Percentiles rank a stretch among this genome's conserved stretches.
These are phyloP conservation scores for Siniperca obscura DNA, from an alignment of 2,797 vertebrate genomes.

Conservation along the genomic window DNA sequence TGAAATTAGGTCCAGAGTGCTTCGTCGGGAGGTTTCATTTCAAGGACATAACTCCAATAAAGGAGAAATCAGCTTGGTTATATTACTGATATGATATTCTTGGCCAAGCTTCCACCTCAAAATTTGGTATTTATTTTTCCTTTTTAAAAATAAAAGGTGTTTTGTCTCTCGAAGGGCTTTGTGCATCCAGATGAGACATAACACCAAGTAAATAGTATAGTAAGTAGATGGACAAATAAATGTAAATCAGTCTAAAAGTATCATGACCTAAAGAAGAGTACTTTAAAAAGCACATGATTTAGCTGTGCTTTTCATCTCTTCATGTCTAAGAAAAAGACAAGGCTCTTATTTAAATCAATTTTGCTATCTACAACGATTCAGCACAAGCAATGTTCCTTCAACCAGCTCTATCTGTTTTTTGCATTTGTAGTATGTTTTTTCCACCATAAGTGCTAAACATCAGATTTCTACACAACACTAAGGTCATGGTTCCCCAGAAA, in stretches of 20 bases:
- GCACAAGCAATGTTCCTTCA: not conserved
- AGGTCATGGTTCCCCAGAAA: not conserved
- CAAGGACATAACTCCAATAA: conserved; percentile 70
- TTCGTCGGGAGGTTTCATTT: conserved; percentile 65
- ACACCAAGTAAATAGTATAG: not conserved
- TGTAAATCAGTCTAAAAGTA: not conserved
- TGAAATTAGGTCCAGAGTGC: conserved; percentile 73
- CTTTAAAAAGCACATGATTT: not conserved
- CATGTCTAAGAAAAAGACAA: not conserved
- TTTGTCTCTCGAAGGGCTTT: not conserved
- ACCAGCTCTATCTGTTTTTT: not conserved
- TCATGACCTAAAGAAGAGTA: not conserved
- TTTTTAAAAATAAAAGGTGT: conserved; percentile 12
- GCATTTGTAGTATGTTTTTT: not conserved
- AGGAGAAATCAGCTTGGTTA: conserved; percentile 41
- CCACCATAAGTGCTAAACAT: not conserved
- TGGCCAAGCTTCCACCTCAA: not conserved
- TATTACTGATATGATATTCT: conserved; percentile 27
- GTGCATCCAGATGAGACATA: conserved; percentile 15
- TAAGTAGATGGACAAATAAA: conserved; percentile 7
- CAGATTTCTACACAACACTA: not conserved
- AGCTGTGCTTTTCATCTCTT: not conserved
- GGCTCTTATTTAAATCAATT: not conserved
- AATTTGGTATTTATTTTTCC: conserved; percentile 21
- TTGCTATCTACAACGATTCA: not conserved